Evolutionary conservation across 2,113 vertebrate genomes (phyloP).

Genomic region (Psammodynastes pulverulentus): DNA sequence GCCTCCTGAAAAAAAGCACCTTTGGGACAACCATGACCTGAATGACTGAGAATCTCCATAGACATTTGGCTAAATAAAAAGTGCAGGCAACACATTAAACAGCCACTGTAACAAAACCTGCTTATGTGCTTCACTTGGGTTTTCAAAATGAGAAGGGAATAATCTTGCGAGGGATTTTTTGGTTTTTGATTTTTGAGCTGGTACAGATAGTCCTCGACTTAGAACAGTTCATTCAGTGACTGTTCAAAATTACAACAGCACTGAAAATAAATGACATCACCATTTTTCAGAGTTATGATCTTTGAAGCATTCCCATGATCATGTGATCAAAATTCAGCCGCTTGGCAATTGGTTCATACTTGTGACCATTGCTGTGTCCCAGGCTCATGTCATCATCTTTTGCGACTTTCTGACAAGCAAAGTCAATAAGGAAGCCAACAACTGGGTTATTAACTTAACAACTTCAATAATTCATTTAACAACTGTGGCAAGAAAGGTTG

Average conservation of each 20-base stretch:
- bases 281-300: not conserved
- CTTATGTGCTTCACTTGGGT: not conserved
- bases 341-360: not conserved
- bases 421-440: not conserved
- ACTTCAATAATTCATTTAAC: not conserved
- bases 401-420: not conserved
- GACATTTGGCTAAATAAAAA: not conserved
- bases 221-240: not conserved
- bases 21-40: too few species aligned
- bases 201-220: not conserved
- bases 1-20: too few species aligned
- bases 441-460: not conserved
- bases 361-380: not conserved
- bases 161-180: not conserved
- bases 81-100: not conserved
- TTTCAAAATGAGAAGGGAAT: not conserved
- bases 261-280: not conserved
- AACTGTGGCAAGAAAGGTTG: not conserved
- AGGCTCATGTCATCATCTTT: not conserved
- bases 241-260: not conserved
- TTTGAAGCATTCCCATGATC: not conserved
- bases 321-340: not conserved
- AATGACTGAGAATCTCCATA: too few species aligned
- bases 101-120: not conserved
- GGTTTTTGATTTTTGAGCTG: not conserved